Percentiles rank a stretch among this genome's conserved stretches.
Conservation (phyloP, 2,888 invertebrate species). For the Caenorhabditis sp. region DNA sequence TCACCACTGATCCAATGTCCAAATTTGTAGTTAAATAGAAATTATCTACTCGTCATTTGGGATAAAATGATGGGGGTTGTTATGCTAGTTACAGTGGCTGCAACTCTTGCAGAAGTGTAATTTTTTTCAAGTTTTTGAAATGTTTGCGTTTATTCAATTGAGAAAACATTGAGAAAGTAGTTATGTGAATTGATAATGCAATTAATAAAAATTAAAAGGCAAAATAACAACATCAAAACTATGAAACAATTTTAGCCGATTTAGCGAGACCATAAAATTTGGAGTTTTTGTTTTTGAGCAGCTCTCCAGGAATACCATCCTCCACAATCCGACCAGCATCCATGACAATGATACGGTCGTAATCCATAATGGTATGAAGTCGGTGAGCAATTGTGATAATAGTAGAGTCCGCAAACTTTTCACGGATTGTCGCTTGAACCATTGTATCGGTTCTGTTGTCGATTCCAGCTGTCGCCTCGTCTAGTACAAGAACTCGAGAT, state of each 20-base stretch:
- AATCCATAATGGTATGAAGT: conserved; percentile 75
- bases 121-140: no score
- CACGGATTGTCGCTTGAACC: conserved; percentile 81
- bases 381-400: conserved; percentile 75
- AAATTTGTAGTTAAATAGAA: no score
- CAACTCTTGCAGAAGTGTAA: no score
- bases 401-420: conserved; percentile 71
- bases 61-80: no score
- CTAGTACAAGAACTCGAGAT: conserved; percentile 85
- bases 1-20: no score
- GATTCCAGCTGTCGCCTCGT: conserved; percentile 86
- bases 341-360: conserved; percentile 76
- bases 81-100: no score
- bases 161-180: no score
- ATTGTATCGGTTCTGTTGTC: conserved; percentile 86
- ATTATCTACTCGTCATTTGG: no score
- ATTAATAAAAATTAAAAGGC: background rate
- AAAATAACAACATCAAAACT: conserved; percentile 16
- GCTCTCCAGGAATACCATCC: conserved; percentile 70
- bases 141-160: no score
- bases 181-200: no score
- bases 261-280: conserved; percentile 74
- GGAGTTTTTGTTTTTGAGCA: conserved; percentile 69
- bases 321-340: conserved; percentile 72
- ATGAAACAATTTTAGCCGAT: conserved; percentile 70